These are phyloP conservation scores for Nyleta sp. DNA, from an alignment of 2,888 invertebrate genomes.

Conservation along the genomic window DNA sequence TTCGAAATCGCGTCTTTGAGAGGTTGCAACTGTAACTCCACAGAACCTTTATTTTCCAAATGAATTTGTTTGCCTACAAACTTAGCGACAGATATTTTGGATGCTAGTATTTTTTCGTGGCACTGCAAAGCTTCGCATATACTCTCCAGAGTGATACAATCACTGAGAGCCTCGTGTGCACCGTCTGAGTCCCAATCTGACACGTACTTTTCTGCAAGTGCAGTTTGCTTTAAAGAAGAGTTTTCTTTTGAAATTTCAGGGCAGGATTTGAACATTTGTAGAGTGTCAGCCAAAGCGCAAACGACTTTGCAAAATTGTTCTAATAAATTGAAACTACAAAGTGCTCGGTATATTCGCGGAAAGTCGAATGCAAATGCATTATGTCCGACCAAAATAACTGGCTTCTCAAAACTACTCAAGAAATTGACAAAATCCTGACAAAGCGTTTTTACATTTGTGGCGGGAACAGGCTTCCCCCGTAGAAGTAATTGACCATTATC, in stretches of 20 bases:
- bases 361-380: conserved; percentile 39
- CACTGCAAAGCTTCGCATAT: conserved; percentile 5
- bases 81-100: neutral
- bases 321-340: conserved; percentile 14
- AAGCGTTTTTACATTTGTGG: conserved; percentile 3
- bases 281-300: conserved; percentile 14
- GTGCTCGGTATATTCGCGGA: conserved; percentile 23
- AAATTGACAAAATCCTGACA: conserved; percentile 18
- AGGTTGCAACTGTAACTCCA: neutral
- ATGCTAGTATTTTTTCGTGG: neutral
- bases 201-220: conserved; percentile 25
- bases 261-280: conserved; percentile 16
- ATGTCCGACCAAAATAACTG: conserved; percentile 42
- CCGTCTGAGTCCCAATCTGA: conserved; percentile 6
- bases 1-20: conserved; percentile 22
- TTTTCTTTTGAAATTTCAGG: neutral
- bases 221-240: conserved; percentile 25
- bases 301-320: conserved; percentile 17
- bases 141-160: conserved; percentile 23
- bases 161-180: conserved; percentile 23
- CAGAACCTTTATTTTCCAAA: neutral
- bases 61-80: conserved; percentile 7
- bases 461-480: neutral
- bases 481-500: conserved; percentile 34
- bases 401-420: conserved; percentile 14